phyloP scores from a whole-genome alignment of 2,113 vertebrate genomes.

The Indicator indicator region DNA sequence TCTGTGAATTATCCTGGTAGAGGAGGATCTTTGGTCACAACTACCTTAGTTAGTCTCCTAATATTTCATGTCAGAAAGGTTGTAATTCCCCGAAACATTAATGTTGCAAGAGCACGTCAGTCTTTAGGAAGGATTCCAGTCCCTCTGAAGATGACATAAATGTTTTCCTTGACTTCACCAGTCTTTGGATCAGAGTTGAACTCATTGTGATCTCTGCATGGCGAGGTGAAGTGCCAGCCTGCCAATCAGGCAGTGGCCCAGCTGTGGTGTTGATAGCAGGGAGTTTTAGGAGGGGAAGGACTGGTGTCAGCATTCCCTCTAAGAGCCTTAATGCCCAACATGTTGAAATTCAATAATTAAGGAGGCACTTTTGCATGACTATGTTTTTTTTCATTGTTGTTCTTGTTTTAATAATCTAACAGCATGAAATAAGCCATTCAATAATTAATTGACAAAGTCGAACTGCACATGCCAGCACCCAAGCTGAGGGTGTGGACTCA shows the following conservation, averaged over 20 bases:
- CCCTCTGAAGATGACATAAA: neutral
- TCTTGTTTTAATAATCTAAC: conserved; percentile 49
- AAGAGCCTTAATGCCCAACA: neutral
- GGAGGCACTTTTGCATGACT: conserved; percentile 39
- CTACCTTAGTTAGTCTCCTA: neutral
- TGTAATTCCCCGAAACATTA: neutral
- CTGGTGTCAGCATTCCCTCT: neutral
- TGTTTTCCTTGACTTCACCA: neutral
- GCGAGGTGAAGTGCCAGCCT: neutral
- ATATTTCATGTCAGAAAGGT: neutral
- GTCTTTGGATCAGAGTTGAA: neutral
- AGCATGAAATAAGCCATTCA: conserved; percentile 71
- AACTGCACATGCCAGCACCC: conserved; percentile 37
- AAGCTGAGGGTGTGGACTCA: conserved; percentile 32
- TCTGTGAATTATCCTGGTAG: neutral
- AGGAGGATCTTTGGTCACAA: neutral
- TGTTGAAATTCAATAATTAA: conserved; percentile 63
- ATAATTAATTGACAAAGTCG: conserved; percentile 79
- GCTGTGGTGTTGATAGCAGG: neutral
- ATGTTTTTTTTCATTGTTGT: neutral
- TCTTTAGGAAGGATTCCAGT: neutral
- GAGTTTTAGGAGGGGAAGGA: neutral
- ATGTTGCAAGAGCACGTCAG: neutral
- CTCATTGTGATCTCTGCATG: fast-evolving
- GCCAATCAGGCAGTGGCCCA: neutral